Percentiles rank a stretch among this genome's conserved stretches.
Conservation (phyloP, 2,888 invertebrate genomes). For the Heliconius erato region DNA sequence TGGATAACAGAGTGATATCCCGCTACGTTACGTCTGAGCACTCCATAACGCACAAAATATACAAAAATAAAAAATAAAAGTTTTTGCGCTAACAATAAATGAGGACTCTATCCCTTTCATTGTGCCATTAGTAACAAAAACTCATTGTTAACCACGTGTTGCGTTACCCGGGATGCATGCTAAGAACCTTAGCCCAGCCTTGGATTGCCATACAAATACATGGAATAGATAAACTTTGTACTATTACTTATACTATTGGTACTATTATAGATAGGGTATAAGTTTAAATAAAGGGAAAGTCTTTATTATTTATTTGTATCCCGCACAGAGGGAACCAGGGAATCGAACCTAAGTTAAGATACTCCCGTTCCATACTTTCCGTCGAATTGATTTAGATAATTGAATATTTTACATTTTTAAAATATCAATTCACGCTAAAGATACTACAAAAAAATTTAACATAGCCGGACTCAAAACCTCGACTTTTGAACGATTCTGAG, state of each 20-base stretch:
- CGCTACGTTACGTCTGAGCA: too few species aligned
- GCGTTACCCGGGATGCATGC: conserved; percentile 76
- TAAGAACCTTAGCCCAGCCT: conserved; percentile 59
- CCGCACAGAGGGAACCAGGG: too few species aligned
- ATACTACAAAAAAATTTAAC: too few species aligned
- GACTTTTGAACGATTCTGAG: too few species aligned
- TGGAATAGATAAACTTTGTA: not conserved
- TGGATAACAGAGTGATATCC: not conserved
- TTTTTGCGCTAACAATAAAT: conserved; percentile 19
- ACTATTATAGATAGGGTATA: not conserved
- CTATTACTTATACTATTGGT: not conserved
- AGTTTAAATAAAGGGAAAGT: not conserved
- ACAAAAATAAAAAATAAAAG: not conserved
- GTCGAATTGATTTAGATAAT: too few species aligned
- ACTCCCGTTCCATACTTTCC: too few species aligned
- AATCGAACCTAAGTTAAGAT: too few species aligned
- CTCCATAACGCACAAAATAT: not conserved
- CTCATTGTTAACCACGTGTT: conserved; percentile 84
- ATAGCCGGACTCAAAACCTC: too few species aligned
- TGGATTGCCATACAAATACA: conserved; percentile 28
- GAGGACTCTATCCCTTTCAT: conserved; percentile 58
- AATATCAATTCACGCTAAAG: too few species aligned
- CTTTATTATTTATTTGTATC: not conserved
- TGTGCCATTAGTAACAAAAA: conserved; percentile 75
- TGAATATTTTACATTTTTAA: too few species aligned